These are phyloP conservation scores for Synanthedon vespiformis DNA, from an alignment of 2,888 invertebrate species.

Conservation along the genomic window DNA sequence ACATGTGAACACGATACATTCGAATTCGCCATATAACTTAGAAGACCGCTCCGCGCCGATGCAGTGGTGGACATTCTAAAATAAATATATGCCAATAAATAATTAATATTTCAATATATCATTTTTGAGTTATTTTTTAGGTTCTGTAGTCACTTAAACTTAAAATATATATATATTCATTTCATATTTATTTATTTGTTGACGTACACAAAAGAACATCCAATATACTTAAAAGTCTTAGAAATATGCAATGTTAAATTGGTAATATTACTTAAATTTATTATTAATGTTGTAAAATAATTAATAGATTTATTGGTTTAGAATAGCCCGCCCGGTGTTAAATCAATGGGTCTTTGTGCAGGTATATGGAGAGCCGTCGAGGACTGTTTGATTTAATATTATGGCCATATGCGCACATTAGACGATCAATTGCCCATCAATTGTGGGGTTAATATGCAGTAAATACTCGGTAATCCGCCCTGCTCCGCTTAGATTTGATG, in stretches of 20 bases:
- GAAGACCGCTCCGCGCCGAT: not conserved
- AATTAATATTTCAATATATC: too few species aligned
- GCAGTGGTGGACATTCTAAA: too few species aligned
- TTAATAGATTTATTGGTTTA: not conserved
- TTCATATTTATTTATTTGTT: too few species aligned
- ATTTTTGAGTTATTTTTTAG: too few species aligned
- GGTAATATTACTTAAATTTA: too few species aligned
- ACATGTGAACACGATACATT: slow-evolving; percentile 26
- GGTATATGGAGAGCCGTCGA: slow-evolving; percentile 34
- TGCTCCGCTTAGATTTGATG: slow-evolving; percentile 1
- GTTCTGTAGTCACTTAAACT: too few species aligned
- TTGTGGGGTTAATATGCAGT: slow-evolving; percentile 60
- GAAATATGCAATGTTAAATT: too few species aligned
- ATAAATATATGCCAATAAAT: too few species aligned
- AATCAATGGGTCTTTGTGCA: slow-evolving; percentile 62
- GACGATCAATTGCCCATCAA: slow-evolving; percentile 64
- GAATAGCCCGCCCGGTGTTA: slow-evolving; percentile 27
- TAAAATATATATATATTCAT: too few species aligned
- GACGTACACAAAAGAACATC: too few species aligned
- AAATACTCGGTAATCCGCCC: slow-evolving; percentile 41
- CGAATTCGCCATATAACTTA: not conserved
- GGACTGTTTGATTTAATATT: slow-evolving; percentile 63
- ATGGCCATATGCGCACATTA: slow-evolving; percentile 55
- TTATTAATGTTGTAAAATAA: too few species aligned
- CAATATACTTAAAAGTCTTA: too few species aligned